These are phyloP conservation scores for Willisornis vidua DNA, from an alignment of 2,113 vertebrate species.

Conservation along the genomic window DNA sequence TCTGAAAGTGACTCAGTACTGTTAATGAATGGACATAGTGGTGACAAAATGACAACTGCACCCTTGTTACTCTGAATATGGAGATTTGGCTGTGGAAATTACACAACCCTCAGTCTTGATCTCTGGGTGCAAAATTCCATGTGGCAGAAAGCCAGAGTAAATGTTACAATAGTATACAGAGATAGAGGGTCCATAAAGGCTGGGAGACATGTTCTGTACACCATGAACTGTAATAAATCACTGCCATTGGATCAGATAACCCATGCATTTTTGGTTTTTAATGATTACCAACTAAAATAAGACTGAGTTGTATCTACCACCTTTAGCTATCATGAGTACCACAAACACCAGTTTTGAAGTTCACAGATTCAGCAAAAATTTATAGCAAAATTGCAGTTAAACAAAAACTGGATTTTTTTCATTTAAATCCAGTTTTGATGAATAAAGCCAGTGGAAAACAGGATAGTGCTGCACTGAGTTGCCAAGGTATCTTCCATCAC, in stretches of 20 bases:
- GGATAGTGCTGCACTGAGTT: not conserved
- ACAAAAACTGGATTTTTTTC: not conserved
- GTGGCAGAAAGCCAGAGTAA: slow-evolving; percentile 55
- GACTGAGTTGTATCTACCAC: not conserved
- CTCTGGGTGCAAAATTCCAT: slow-evolving; percentile 19
- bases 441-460: not conserved
- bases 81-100: not conserved
- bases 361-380: not conserved
- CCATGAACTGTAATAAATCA: not conserved
- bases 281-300: not conserved
- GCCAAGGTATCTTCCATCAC: not conserved
- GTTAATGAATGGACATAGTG: not conserved
- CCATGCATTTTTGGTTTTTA: not conserved
- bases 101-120: not conserved
- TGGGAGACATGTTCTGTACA: not conserved
- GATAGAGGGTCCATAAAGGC: not conserved
- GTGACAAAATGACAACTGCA: not conserved
- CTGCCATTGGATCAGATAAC: not conserved
- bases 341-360: not conserved
- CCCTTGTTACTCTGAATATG: not conserved
- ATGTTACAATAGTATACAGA: not conserved
- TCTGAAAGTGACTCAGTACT: not conserved
- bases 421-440: not conserved
- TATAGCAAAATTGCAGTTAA: not conserved
- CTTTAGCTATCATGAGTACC: not conserved